A percentile compares a stretch with the other conserved stretches of the same genome.
Conservation (phyloP, 1,140 invertebrate genomes). For the Drosophila bocqueti region DNA sequence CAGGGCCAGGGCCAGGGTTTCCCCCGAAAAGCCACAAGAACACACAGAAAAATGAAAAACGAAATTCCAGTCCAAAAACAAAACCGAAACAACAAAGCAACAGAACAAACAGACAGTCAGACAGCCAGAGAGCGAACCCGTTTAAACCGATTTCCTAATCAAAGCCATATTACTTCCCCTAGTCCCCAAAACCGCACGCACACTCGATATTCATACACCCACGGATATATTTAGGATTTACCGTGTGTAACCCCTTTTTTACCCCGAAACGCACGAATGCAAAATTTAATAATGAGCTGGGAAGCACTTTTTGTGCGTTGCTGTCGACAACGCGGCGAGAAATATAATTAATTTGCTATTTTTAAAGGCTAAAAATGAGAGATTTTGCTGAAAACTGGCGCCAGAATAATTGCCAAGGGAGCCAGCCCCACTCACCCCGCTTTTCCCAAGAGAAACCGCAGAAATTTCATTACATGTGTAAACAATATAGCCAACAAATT, state of each 20-base stretch:
- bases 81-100: slow-evolving; percentile 20
- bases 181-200: slow-evolving; percentile 9
- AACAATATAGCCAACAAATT: slow-evolving; percentile 64
- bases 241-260: not conserved
- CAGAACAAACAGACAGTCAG: slow-evolving; percentile 4
- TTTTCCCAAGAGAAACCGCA: slow-evolving; percentile 51
- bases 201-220: not conserved
- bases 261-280: slow-evolving; percentile 14
- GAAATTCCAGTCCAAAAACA: slow-evolving; percentile 35
- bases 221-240: slow-evolving; percentile 2
- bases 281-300: slow-evolving; percentile 71
- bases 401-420: slow-evolving; percentile 49
- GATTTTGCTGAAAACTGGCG: slow-evolving; percentile 54
- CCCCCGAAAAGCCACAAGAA: slow-evolving; percentile 18
- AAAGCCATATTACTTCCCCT: slow-evolving; percentile 64
- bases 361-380: slow-evolving; percentile 55
- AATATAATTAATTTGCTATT: slow-evolving; percentile 71
- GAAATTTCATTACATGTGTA: slow-evolving; percentile 76
- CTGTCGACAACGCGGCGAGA: slow-evolving; percentile 28
- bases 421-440: not conserved
- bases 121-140: slow-evolving; percentile 34
- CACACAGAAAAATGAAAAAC: slow-evolving; percentile 46
- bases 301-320: slow-evolving; percentile 20
- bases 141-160: slow-evolving; percentile 81
- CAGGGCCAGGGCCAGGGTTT: not conserved